Conservation (phyloP, 2,888 invertebrate genomes). For the Tenodera sinensis region DNA sequence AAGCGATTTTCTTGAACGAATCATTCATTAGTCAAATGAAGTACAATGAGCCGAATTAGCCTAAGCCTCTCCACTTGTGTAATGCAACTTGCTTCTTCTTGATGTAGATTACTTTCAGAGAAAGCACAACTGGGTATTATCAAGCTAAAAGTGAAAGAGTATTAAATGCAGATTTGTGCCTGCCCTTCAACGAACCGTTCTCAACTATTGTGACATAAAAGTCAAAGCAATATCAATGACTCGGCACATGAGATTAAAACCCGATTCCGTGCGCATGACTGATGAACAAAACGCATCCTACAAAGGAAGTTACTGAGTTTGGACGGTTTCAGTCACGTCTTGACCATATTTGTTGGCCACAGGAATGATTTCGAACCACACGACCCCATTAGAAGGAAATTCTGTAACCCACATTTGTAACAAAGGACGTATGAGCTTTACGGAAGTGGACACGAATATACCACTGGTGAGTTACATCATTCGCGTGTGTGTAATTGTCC, state of each 20-base stretch:
- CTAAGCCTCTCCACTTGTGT: no score
- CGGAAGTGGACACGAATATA: neutral
- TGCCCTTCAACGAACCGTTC: neutral
- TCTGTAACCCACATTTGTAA: neutral
- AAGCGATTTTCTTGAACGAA: no score
- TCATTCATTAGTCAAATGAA: no score
- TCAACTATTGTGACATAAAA: neutral
- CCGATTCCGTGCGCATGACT: neutral
- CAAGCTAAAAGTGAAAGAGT: neutral
- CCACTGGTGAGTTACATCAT: neutral
- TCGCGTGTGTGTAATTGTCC: neutral
- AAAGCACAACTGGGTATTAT: no score
- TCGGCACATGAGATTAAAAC: neutral
- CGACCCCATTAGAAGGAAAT: neutral
- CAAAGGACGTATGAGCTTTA: neutral
- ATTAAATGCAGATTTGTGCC: neutral
- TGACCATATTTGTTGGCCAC: neutral
- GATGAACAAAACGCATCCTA: neutral
- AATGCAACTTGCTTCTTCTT: no score
- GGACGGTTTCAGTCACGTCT: neutral
- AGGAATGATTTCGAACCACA: neutral
- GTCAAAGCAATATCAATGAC: neutral
- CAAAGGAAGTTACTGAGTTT: neutral
- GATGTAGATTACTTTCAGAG: no score
- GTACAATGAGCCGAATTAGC: no score